phyloP scores from a whole-genome alignment of 2,888 invertebrate genomes.

The Polyommatus iphigenia region DNA sequence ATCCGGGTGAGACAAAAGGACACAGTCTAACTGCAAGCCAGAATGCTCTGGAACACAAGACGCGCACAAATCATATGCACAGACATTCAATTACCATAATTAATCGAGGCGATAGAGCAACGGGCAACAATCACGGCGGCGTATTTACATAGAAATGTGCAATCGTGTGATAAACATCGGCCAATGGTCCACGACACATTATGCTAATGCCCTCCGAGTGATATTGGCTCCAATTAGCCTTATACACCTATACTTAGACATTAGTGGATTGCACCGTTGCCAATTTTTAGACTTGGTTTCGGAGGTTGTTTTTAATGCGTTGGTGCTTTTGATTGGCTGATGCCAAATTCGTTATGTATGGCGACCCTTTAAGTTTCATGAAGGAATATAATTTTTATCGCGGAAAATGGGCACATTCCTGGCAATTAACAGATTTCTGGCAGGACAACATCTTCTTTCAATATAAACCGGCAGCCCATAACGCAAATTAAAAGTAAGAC shows the following conservation, averaged over 20 bases:
- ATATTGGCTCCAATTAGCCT: slow-evolving; percentile 42
- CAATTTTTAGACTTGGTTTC: background rate
- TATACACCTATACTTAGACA: slow-evolving; percentile 3
- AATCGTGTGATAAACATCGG: slow-evolving; percentile 51
- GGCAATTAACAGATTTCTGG: background rate
- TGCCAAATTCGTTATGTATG: no score
- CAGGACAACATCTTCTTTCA: background rate
- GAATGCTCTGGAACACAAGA: background rate
- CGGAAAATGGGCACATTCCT: background rate
- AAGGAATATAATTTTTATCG: no score
- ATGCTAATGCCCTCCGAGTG: slow-evolving; percentile 47
- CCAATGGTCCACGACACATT: slow-evolving; percentile 47
- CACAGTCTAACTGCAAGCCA: background rate
- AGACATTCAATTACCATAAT: slow-evolving; percentile 41
- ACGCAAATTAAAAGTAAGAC: background rate
- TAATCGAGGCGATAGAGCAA: slow-evolving; percentile 39
- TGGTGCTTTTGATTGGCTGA: no score
- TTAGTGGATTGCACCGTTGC: background rate
- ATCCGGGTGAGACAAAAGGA: background rate
- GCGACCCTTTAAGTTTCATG: no score
- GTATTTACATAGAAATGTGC: slow-evolving; percentile 54
- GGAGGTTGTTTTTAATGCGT: background rate
- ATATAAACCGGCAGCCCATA: background rate
- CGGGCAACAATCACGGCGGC: slow-evolving; percentile 44
- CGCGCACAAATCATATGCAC: slow-evolving; percentile 30